A percentile compares a stretch with the other conserved stretches of the same genome.
Evolutionary conservation across 2,888 invertebrate species (phyloP).

Genomic region (Dasypogon diadema): DNA sequence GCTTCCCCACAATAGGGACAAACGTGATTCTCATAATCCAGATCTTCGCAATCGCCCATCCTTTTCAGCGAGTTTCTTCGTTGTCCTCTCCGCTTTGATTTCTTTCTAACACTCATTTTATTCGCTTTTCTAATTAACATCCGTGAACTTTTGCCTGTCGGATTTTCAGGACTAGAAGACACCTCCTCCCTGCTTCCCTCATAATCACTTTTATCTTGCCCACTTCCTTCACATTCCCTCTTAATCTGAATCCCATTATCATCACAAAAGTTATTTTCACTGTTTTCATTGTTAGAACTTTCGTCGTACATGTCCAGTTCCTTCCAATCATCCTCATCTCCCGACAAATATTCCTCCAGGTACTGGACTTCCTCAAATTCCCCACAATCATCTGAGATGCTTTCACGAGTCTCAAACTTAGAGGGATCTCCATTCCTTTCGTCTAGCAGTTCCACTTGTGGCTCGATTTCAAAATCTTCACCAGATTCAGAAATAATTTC

Average conservation of each 20-base stretch:
- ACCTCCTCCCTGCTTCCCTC: slow-evolving; percentile 6
- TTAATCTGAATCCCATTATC: too few species aligned
- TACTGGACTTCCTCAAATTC: slow-evolving; percentile 54
- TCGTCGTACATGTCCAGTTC: not conserved
- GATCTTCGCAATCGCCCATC: not conserved
- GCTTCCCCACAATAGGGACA: not conserved
- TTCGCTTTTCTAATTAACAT: not conserved
- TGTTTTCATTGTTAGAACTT: not conserved
- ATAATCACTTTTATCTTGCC: not conserved
- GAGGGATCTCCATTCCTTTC: slow-evolving; percentile 5
- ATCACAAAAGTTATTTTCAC: not conserved
- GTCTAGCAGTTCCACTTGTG: not conserved
- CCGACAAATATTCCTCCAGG: slow-evolving; percentile 45
- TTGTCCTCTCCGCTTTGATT: not conserved
- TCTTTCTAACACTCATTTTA: too few species aligned
- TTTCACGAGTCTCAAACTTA: not conserved
- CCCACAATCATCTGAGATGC: not conserved
- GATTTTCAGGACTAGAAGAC: slow-evolving; percentile 30
- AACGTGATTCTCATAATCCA: not conserved
- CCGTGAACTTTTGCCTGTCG: not conserved
- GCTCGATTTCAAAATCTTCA: too few species aligned
- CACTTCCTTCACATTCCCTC: too few species aligned
- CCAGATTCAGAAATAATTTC: not conserved
- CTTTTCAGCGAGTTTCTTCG: not conserved
- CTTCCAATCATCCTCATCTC: not conserved